phyloP scores from a whole-genome alignment of 1,140 invertebrate species.

The Eumeta japonica region DNA sequence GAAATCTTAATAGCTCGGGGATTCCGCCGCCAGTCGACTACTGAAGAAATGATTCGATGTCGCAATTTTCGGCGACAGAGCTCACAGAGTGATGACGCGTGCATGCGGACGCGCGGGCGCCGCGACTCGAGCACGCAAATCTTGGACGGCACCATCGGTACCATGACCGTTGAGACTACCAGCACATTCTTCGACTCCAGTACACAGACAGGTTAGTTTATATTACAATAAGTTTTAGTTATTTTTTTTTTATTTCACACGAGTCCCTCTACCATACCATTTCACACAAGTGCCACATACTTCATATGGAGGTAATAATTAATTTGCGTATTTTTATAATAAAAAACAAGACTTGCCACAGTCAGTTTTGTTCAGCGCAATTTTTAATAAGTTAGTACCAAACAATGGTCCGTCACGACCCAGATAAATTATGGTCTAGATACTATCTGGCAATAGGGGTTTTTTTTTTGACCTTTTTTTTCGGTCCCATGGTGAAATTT shows the following conservation, averaged over 20 bases:
- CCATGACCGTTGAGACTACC: conserved; percentile 89
- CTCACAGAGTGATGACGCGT: conserved; percentile 76
- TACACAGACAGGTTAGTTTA: conserved; percentile 83
- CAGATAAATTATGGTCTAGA: too few species aligned
- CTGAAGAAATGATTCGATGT: conserved; percentile 88
- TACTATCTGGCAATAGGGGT: too few species aligned
- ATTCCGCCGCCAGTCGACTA: conserved; percentile 85
- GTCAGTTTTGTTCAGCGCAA: too few species aligned
- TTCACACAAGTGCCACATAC: background rate
- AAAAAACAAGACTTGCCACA: too few species aligned
- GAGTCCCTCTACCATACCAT: background rate
- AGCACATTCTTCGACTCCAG: conserved; percentile 90
- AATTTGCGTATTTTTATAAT: background rate
- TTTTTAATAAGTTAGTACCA: too few species aligned
- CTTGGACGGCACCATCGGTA: conserved; percentile 85
- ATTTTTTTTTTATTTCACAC: background rate
- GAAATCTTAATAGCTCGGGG: conserved; percentile 88
- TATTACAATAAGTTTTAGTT: background rate
- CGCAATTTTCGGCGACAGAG: conserved; percentile 81
- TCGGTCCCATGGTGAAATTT: too few species aligned
- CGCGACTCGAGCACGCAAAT: conserved; percentile 87
- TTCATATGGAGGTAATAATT: background rate
- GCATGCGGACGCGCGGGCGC: conserved; percentile 71
- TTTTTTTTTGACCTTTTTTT: too few species aligned
- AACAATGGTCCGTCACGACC: too few species aligned